Percentiles rank a stretch among this genome's conserved stretches.
These are phyloP conservation scores for Nymphalis c-album DNA, from an alignment of 2,888 invertebrate species.

Conservation along the genomic window DNA sequence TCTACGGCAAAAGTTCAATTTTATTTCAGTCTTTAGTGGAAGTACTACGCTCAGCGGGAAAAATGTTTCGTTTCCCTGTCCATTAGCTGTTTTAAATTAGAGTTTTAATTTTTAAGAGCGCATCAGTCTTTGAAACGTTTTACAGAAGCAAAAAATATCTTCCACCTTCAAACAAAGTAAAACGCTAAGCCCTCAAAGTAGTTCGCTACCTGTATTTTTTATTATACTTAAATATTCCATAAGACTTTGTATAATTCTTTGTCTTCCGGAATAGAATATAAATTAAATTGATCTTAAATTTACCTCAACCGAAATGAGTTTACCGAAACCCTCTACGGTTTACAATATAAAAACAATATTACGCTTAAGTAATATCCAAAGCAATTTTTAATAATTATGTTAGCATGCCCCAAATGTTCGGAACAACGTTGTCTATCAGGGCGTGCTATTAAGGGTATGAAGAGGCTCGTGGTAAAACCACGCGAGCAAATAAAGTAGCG, in stretches of 20 bases:
- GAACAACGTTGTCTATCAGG: constrained; percentile 57
- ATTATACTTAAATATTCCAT: not conserved
- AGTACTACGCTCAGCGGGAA: constrained; percentile 48
- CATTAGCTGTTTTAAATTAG: constrained; percentile 64
- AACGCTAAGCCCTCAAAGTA: constrained; percentile 17
- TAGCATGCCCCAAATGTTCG: constrained; percentile 57
- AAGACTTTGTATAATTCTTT: constrained; percentile 7
- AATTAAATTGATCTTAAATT: constrained; percentile 30
- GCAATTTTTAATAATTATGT: constrained; percentile 80
- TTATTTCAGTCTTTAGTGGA: constrained; percentile 54
- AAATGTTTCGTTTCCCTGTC: constrained; percentile 62
- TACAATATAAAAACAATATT: constrained; percentile 55
- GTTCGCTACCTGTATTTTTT: not conserved
- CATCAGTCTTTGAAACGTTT: constrained; percentile 47
- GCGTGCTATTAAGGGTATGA: constrained; percentile 71
- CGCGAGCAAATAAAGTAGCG: constrained; percentile 73
- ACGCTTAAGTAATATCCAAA: constrained; percentile 60
- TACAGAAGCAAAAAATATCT: constrained; percentile 21
- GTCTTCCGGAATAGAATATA: constrained; percentile 14
- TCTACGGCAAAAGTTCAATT: constrained; percentile 56
- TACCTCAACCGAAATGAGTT: constrained; percentile 29
- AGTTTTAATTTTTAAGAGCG: constrained; percentile 60
- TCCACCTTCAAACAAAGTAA: constrained; percentile 10
- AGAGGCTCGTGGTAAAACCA: constrained; percentile 67
- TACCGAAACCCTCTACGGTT: constrained; percentile 38